Evolutionary conservation across 2,113 vertebrate genomes (phyloP).

Genomic region (Ptilonorhynchus violaceus): DNA sequence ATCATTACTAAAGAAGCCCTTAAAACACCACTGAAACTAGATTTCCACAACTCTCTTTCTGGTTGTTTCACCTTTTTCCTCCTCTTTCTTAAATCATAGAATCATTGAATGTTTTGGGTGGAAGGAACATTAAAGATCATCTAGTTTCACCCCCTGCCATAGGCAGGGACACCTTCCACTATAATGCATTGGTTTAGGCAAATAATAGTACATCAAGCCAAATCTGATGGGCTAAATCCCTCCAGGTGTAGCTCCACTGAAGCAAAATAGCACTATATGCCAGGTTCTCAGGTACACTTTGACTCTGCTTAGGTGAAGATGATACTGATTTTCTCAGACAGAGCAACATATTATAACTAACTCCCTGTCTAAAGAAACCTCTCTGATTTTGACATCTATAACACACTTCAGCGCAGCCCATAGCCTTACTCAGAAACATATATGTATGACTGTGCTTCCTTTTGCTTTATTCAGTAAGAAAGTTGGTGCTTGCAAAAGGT

Average conservation of each 20-base stretch:
- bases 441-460: background rate
- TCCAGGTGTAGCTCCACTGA: background rate
- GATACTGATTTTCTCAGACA: background rate
- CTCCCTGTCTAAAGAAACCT: background rate
- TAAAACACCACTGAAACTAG: background rate
- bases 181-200: background rate
- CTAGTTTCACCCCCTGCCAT: accelerated
- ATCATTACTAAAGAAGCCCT: background rate
- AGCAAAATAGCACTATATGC: background rate
- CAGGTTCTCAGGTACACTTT: background rate
- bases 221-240: background rate
- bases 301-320: background rate
- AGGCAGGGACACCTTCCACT: background rate
- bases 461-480: background rate
- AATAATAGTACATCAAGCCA: background rate
- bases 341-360: background rate
- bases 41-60: background rate
- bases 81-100: background rate
- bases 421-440: background rate
- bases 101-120: background rate
- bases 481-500: background rate
- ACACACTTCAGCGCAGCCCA: background rate
- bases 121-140: background rate
- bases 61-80: background rate
- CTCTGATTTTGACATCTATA: background rate